Evolutionary conservation across 2,888 invertebrate genomes (phyloP), one percentile per base, ranked within the genome.

Genomic region (Rhamphomyia laevipes): DNA sequence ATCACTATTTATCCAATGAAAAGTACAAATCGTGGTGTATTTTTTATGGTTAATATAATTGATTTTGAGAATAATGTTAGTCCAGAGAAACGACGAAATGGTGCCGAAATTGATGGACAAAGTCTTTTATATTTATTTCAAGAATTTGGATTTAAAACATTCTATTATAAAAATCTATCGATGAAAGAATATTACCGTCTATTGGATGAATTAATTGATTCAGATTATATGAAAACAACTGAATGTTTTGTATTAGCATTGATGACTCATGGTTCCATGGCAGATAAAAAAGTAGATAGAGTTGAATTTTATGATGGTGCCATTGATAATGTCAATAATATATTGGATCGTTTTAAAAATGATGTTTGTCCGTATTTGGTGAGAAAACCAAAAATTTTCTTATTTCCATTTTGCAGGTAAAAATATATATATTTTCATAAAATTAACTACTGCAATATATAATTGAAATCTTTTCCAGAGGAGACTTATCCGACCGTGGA

Each of bases 301-400:
- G 74, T 84, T 54, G 70, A 74, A 59, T 78, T 81, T 58, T 65
- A 65, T 50, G 81, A 84, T 66, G 77, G 77, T 23, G 58, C 68
- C 7, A 61, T 70, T 17, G 62, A 78, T 47, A 63, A 74, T 51
- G 73, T 75, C 30, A 68, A 72, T 17, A 68, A 74, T 43, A 74
- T 86, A 57, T 66, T 82, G 30, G 70, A 75, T 33, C 71, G 74
- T 57, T 84, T 85, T 66, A 75, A 74, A 59, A 75, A 77, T 58
- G 57, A 61, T 15, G 70, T 68, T 47, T 77, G 81, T 62, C 71
- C 72, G 1, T 61, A 64, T 47, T 70, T 84, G 51, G 58, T 63
- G 11, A 71, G 74, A 47, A 78, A 82, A 59, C 84, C 85, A 18
- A 85, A 85, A 69, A 77, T 86, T 48, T 81, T 85, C 61, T 74